Evolutionary conservation across 2,797 vertebrate species (phyloP), one percentile per base, ranked within the genome.

Genomic region (Lacerta agilis): DNA sequence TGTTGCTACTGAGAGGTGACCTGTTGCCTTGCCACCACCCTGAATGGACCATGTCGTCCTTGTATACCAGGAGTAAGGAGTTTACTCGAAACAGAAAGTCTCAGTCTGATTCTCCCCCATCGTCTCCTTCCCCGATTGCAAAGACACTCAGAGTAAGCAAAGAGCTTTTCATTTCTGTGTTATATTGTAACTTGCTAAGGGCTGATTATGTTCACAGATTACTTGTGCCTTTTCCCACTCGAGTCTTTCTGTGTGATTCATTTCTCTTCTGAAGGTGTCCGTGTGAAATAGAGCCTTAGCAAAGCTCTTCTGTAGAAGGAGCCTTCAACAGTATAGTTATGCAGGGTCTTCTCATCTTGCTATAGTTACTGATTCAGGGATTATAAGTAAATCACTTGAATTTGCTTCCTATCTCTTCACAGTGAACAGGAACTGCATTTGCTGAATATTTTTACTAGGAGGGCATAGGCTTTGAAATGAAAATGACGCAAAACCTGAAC

Each of bases 61-160:
- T 98, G 92, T 98, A 97, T 94, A 96, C 97, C 18, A 97, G 98
- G 93, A 98, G 96, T 96, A 99, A 99, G 96, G 98, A 99, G 38
- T 98, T 98, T 85, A 97, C 98, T 69, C 97, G 98, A 93, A 97
- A 97, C 97, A 98, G 98, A 97, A 99, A 98, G 96, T 97, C 98
- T 80, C 95, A 98, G 95, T 97, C 98, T 90, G 98, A 99, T 82
- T 99, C 98, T 33, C 98, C 98, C 58, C 98, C 99, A 0, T 98
- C 98, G 77, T 98, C 98, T 92, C 98, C 98, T 88, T 98, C 98
- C 94, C 98, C 97, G 78, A 98, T 97, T 82, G 98, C 98, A 96
- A 99, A 98, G 98, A 98, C 97, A 3, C 97, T 98, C 96, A 98
- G 98, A 98, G 98, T 99, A 99, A 99, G 98, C 95, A 91, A 73